Conservation (phyloP, 2,113 vertebrate species). For the Regulus satrapa region DNA sequence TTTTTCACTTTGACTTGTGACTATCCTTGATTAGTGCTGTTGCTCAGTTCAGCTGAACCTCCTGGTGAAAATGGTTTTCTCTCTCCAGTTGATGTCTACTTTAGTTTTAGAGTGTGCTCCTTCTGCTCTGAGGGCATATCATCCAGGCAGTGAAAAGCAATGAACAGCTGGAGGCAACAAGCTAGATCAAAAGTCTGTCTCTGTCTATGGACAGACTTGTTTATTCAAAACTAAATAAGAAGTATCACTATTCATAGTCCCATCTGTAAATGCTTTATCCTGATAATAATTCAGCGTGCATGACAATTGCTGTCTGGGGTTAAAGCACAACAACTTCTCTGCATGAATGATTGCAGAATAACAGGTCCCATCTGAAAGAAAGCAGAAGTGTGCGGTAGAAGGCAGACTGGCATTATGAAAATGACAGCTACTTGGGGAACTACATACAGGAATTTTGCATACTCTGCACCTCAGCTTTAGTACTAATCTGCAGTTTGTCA, state of each 20-base stretch:
- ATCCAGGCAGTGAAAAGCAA: not conserved
- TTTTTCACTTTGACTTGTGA: not conserved
- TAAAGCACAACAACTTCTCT: not conserved
- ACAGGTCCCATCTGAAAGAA: not conserved
- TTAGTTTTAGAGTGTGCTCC: not conserved
- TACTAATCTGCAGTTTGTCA: not conserved
- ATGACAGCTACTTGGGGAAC: not conserved
- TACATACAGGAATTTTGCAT: not conserved
- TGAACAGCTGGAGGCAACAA: not conserved
- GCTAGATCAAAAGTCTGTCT: not conserved
- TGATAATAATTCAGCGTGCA: not conserved
- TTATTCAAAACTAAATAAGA: not conserved
- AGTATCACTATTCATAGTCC: not conserved
- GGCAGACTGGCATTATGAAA: not conserved
- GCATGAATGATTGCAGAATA: not conserved
- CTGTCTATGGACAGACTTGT: not conserved
- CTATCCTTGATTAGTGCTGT: not conserved
- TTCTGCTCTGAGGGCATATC: not conserved
- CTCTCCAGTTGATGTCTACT: not conserved
- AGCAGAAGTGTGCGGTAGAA: not conserved
- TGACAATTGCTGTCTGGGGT: not conserved
- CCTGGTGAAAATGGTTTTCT: not conserved
- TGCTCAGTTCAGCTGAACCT: not conserved
- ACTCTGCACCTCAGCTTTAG: not conserved
- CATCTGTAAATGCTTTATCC: not conserved